Evolutionary conservation across 2,113 vertebrate species (phyloP).

Genomic region (Lagenorhynchus albirostris): DNA sequence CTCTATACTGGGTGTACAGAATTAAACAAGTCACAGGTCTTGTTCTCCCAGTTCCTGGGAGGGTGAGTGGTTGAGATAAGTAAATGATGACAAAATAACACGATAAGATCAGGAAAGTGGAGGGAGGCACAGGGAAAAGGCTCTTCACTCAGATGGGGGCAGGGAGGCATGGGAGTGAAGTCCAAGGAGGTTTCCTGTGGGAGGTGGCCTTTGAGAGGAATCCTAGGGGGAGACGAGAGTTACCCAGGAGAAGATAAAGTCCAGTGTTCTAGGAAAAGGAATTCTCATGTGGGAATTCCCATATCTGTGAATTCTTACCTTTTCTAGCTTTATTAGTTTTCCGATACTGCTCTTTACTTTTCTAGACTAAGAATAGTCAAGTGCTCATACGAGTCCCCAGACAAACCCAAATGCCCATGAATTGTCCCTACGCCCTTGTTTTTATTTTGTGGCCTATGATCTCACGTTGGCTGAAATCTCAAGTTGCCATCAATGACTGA

Average conservation of each 20-base stretch:
- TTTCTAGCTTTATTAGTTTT: not conserved
- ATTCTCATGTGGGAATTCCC: not conserved
- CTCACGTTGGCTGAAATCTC: not conserved
- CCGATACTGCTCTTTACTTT: not conserved
- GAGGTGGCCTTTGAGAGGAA: not conserved
- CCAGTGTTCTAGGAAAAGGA: not conserved
- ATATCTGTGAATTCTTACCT: not conserved
- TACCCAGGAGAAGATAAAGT: not conserved
- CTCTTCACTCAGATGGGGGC: not conserved
- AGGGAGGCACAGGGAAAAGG: not conserved
- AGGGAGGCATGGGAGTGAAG: not conserved
- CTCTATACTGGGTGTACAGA: not conserved
- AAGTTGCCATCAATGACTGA: not conserved
- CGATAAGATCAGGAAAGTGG: not conserved
- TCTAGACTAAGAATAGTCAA: not conserved
- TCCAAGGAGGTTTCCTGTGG: not conserved
- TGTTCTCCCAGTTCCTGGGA: not conserved
- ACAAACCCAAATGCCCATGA: not conserved
- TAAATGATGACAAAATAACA: not conserved
- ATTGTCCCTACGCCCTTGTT: not conserved
- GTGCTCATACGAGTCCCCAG: not conserved
- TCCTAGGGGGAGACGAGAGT: not conserved
- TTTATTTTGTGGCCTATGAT: not conserved
- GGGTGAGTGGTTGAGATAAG: not conserved
- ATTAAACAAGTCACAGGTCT: not conserved